Conservation (phyloP, 2,113 vertebrate genomes). For the Actenoides hombroni region DNA sequence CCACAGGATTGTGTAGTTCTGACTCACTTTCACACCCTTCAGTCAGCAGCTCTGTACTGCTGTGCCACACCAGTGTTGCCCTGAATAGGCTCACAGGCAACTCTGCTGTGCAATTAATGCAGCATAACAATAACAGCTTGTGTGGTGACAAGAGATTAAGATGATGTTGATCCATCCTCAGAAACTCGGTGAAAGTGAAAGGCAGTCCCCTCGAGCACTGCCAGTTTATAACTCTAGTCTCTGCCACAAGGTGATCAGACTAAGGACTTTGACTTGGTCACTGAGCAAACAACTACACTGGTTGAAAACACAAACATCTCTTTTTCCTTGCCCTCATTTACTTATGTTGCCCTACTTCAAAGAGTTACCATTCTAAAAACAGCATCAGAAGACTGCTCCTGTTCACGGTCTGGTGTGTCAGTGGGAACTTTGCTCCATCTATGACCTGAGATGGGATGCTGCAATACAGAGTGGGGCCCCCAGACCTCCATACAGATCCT, state of each 20-base stretch:
- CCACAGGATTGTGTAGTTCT: background rate
- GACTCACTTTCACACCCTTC: background rate
- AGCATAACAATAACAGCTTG: background rate
- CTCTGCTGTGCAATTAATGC: background rate
- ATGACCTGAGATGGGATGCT: background rate
- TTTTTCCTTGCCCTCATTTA: background rate
- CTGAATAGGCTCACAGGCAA: background rate
- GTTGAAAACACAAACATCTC: background rate
- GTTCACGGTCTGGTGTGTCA: background rate
- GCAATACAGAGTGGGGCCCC: rapidly evolving
- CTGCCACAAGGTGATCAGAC: background rate
- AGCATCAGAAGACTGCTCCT: background rate
- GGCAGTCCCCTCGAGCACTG: background rate
- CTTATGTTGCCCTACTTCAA: background rate
- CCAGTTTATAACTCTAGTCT: background rate
- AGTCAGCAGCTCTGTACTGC: background rate
- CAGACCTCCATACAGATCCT: background rate
- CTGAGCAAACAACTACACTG: background rate
- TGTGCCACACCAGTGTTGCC: background rate
- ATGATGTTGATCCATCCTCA: background rate
- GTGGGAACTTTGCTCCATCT: background rate
- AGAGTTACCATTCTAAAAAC: background rate
- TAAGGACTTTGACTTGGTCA: background rate
- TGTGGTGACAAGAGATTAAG: background rate
- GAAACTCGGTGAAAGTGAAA: background rate